These are phyloP conservation scores for Pampusana beccarii DNA, from an alignment of 2,113 vertebrate genomes.

Conservation along the genomic window DNA sequence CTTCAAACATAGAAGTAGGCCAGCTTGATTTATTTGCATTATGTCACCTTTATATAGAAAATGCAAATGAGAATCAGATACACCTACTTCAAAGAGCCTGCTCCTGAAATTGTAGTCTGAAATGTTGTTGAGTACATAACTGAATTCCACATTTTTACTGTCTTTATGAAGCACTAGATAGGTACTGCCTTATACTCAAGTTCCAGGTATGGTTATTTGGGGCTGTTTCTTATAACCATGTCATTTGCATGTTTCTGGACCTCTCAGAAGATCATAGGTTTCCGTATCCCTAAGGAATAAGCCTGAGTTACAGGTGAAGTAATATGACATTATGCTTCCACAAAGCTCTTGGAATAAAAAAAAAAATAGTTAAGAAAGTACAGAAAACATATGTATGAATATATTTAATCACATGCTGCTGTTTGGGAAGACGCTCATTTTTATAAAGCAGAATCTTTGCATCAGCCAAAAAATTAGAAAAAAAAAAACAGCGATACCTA, in stretches of 20 bases:
- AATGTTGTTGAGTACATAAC: background rate
- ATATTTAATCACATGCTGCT: background rate
- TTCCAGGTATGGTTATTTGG: background rate
- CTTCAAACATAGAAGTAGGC: slow-evolving; percentile 13
- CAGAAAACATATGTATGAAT: background rate
- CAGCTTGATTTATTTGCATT: background rate
- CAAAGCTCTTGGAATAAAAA: background rate
- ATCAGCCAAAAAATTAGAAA: background rate
- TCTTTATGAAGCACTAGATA: background rate
- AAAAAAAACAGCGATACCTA: background rate
- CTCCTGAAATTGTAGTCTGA: background rate
- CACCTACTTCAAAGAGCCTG: background rate
- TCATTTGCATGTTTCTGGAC: background rate
- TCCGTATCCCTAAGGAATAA: background rate
- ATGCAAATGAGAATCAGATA: background rate
- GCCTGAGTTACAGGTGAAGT: background rate
- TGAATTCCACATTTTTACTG: background rate
- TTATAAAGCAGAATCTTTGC: background rate
- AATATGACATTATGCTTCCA: background rate
- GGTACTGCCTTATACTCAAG: background rate
- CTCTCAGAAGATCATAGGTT: background rate
- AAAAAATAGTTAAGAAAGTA: background rate
- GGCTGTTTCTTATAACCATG: background rate
- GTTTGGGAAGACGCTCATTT: background rate
- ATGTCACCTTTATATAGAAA: background rate